Evolutionary conservation across 2,888 invertebrate species (phyloP).

Genomic region (Sarcophaga carnaria): DNA sequence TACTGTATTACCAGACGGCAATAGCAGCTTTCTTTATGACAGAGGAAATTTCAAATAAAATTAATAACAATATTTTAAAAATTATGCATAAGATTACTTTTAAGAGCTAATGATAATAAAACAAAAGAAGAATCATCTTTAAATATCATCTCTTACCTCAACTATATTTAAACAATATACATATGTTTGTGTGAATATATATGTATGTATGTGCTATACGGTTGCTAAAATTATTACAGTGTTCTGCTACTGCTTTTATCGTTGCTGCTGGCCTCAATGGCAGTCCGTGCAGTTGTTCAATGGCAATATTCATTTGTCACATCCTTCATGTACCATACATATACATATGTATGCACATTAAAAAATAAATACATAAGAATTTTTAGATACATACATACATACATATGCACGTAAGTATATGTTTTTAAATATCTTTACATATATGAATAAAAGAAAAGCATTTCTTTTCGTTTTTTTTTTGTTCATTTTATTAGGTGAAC

Average conservation of each 20-base stretch:
- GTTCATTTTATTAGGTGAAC: not conserved
- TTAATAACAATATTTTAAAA: no score
- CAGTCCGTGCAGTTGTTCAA: not conserved
- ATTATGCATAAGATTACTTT: no score
- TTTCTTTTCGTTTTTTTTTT: not conserved
- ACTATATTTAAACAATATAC: not conserved
- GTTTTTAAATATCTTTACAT: not conserved
- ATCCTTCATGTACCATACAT: not conserved
- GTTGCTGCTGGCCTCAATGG: not conserved
- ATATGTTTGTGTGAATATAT: not conserved
- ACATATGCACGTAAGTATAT: conserved; percentile 1
- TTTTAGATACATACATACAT: not conserved
- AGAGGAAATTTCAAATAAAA: no score
- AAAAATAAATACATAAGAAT: no score
- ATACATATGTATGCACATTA: conserved; percentile 8
- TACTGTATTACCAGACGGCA: no score
- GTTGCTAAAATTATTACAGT: not conserved
- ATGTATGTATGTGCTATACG: not conserved
- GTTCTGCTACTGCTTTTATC: not conserved
- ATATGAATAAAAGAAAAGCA: not conserved
- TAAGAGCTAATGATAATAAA: no score
- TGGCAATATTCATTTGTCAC: not conserved
- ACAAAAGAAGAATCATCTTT: not conserved
- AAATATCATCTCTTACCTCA: no score
- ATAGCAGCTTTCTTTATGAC: no score